Evolutionary conservation across 1,140 invertebrate species (phyloP), one percentile per base, ranked within the genome.

Genomic region (Panagrolaimus sp.): DNA sequence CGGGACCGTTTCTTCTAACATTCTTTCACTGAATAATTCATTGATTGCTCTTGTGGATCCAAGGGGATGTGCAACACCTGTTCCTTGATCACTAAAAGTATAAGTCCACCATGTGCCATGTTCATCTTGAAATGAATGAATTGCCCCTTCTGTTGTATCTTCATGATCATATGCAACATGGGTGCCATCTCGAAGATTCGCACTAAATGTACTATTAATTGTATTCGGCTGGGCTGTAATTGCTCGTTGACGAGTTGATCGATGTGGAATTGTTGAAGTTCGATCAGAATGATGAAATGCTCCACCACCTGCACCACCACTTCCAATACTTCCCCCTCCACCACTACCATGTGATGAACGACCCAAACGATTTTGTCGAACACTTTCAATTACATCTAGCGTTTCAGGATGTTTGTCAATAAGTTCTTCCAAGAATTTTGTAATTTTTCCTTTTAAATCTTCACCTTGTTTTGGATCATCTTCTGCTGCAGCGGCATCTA

Each of bases 121-220:
- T 75, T 87, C 86, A 74, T 87, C 86, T 69, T 85, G 84, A 63
- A 81, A 83, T 70, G 73, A 76, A 83, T 94, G 92, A 51, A 93
- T 89, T 7, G 91, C 90, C 46, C 91, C 92, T 76, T 92, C 89
- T 7, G 88, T 88, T 0, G 91, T 92, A 74, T 94, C 92, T 70
- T 92, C 90, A 80, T 92, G 91, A 65, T 89, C 90, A 13, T 88
- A 89, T 0, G 91, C 91, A 38, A 92, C 85, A 80, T 93, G 91
- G 48, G 85, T 87, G 66, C 81, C 87, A 20, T 74, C 74, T 38
- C 64, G 48, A 16, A 57, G 51, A 13, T 27, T 57, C 4, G 51
- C 51, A 20, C 27, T 57, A 16, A 57, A 57, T 9, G 51, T 57
- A 20, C n/a, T 57, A 57, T 27, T 57, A 7, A 38, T 38, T 38